Evolutionary conservation across 1,140 invertebrate genomes (phyloP).

Genomic region (Diprion similis): DNA sequence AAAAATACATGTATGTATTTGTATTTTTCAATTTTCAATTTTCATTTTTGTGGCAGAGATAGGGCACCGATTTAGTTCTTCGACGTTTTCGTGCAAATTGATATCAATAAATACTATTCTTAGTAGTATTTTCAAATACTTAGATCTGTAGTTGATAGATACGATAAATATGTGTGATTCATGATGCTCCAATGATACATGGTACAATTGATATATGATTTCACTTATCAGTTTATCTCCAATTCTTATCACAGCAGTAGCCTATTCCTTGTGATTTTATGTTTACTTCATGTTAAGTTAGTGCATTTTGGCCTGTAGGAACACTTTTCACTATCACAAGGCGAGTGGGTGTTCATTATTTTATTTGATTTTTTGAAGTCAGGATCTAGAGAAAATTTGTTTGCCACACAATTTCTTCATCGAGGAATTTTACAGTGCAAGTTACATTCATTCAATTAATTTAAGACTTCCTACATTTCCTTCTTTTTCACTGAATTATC

Average conservation of each 20-base stretch:
- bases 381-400: no score
- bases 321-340: background rate
- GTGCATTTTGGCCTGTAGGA: background rate
- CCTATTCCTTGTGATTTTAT: background rate
- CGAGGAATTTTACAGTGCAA: no score
- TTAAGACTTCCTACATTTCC: no score
- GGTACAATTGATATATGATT: background rate
- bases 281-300: background rate
- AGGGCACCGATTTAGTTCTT: no score
- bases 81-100: no score
- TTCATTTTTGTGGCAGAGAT: no score
- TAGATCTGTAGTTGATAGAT: background rate
- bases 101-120: no score
- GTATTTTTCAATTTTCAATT: no score
- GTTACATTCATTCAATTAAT: no score
- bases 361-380: no score
- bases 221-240: background rate
- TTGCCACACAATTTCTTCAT: no score
- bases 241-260: background rate
- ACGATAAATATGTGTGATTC: background rate
- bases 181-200: background rate
- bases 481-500: background rate
- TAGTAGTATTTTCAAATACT: background rate
- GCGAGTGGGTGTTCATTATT: background rate
- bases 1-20: background rate